A percentile compares a stretch with the other conserved stretches of the same genome.
These are phyloP conservation scores for Eilema caniola DNA, from an alignment of 2,888 invertebrate species.

Conservation along the genomic window DNA sequence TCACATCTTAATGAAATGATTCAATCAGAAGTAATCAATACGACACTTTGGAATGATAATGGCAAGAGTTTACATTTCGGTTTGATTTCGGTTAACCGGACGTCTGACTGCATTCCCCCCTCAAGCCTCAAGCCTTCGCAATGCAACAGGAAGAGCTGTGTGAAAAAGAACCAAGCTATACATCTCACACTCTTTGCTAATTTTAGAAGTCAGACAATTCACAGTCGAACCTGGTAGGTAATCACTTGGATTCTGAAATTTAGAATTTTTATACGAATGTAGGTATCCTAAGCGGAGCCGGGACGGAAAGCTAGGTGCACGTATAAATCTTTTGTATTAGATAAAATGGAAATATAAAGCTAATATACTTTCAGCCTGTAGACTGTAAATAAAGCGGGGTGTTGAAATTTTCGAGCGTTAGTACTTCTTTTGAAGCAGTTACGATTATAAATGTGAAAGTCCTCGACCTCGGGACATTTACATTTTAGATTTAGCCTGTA, in stretches of 20 bases:
- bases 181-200: background rate
- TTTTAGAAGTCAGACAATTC: background rate
- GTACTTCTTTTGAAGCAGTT: slow-evolving; percentile 6
- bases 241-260: background rate
- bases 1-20: too few species aligned
- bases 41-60: too few species aligned
- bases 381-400: background rate
- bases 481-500: slow-evolving; percentile 6
- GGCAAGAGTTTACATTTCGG: too few species aligned
- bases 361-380: background rate
- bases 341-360: background rate
- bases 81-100: too few species aligned
- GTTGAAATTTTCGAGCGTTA: slow-evolving; percentile 13
- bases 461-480: slow-evolving; percentile 12
- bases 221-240: background rate
- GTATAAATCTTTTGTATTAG: slow-evolving; percentile 10
- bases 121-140: background rate
- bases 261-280: slow-evolving; percentile 1
- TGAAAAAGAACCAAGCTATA: background rate
- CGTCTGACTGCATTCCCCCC: too few species aligned
- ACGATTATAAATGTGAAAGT: slow-evolving; percentile 11
- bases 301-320: background rate
- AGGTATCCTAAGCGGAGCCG: background rate
- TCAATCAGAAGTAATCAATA: too few species aligned
- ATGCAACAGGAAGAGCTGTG: background rate